A percentile compares a stretch with the other conserved stretches of the same genome.
Evolutionary conservation across 2,888 invertebrate species (phyloP).

Genomic region (Hermaeophaga mercurialis): DNA sequence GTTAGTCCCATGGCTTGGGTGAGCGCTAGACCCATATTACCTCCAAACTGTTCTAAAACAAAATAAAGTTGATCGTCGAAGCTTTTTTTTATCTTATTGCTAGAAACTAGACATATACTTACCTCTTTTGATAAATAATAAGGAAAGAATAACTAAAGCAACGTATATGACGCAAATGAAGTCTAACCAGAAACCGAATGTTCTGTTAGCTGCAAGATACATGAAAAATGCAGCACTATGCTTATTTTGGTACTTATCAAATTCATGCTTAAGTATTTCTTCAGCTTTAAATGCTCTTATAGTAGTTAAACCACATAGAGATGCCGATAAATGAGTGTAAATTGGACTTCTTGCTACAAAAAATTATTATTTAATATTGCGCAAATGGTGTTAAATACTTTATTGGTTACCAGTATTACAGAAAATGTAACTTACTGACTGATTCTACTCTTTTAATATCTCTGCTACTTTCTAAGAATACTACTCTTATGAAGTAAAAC

Average conservation of each 20-base stretch:
- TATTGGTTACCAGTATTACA: too few relatives aligned
- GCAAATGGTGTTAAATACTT: too few relatives aligned
- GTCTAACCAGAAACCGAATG: constrained; percentile 74
- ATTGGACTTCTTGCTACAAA: constrained; percentile 75
- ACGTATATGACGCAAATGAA: constrained; percentile 69
- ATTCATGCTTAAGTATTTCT: constrained; percentile 63
- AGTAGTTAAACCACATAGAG: constrained; percentile 76
- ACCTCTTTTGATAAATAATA: constrained; percentile 66
- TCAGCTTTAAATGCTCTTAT: constrained; percentile 74
- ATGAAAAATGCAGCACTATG: constrained; percentile 77
- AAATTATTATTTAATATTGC: background rate
- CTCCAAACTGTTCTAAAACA: constrained; percentile 49
- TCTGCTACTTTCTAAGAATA: constrained; percentile 73
- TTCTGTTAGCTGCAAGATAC: constrained; percentile 66
- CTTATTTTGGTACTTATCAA: constrained; percentile 66
- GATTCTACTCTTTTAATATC: constrained; percentile 73
- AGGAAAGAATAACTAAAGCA: constrained; percentile 65
- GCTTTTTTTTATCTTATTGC: too few relatives aligned
- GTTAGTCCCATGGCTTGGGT: constrained; percentile 54
- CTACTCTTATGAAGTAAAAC: constrained; percentile 66
- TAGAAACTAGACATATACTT: constrained; percentile 34
- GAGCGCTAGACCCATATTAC: constrained; percentile 55
- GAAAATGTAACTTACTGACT: constrained; percentile 66
- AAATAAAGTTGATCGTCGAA: background rate
- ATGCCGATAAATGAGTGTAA: constrained; percentile 74